These are phyloP conservation scores for Melipona bicolor DNA, from an alignment of 2,888 invertebrate species.

Conservation along the genomic window DNA sequence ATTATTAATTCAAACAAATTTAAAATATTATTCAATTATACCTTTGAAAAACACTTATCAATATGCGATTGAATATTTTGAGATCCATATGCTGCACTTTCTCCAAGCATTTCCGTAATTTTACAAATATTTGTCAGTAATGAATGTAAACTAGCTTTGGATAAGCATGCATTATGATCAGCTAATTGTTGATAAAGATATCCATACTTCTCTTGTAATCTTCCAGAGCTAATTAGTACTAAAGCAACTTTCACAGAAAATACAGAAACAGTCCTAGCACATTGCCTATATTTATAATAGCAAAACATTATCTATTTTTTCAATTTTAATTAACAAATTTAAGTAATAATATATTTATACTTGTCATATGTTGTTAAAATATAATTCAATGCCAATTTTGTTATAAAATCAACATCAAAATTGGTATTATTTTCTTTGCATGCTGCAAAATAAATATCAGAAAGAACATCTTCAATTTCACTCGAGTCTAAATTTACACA, in stretches of 20 bases:
- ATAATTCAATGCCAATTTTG: constrained; percentile 88
- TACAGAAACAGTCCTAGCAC: constrained; percentile 88
- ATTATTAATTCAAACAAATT: constrained; percentile 11
- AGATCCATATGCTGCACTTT: constrained; percentile 87
- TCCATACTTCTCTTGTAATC: constrained; percentile 87
- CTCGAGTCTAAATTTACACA: constrained; percentile 88
- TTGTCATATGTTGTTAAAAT: constrained; percentile 89
- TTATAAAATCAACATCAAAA: constrained; percentile 87
- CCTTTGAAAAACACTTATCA: constrained; percentile 90
- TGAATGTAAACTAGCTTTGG: constrained; percentile 87
- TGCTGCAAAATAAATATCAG: constrained; percentile 90
- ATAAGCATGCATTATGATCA: constrained; percentile 91
- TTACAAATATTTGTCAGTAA: constrained; percentile 88
- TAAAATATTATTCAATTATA: constrained; percentile 76
- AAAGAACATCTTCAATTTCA: constrained; percentile 90
- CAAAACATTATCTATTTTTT: constrained; percentile 9
- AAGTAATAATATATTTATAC: constrained; percentile 82
- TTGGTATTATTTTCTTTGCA: constrained; percentile 88
- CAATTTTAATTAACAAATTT: constrained; percentile 20
- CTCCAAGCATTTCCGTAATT: constrained; percentile 87
- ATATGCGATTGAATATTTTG: constrained; percentile 88
- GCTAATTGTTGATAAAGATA: constrained; percentile 90
- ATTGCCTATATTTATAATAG: constrained; percentile 84
- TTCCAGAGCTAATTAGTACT: constrained; percentile 88
- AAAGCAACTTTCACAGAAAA: constrained; percentile 89